Evolutionary conservation across 2,797 vertebrate genomes (phyloP), one percentile per base, ranked within the genome.

Genomic region (Eutrigla gurnardus): DNA sequence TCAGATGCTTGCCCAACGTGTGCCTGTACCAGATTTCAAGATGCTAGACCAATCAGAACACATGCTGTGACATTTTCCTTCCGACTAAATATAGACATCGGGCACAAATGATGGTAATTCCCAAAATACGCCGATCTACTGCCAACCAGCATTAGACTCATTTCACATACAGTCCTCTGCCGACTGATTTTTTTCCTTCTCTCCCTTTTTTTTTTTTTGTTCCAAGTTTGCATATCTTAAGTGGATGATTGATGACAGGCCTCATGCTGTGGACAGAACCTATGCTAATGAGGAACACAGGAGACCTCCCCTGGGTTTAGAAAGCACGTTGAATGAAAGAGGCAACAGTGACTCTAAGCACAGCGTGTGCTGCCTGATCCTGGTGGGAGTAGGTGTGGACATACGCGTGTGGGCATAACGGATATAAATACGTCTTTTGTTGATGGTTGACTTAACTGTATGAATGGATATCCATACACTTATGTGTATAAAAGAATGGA

Each of bases 281-380:
- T 90, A 91, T 91, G 90, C 84, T 92, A 92, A 92, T 90, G 76
- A 87, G 75, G 63, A 84, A 65, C 73, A 84, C 75, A 37, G 59
- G 69, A 70, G 78, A 52, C 52, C 76, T 88, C 89, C 86, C 82
- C 59, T 70, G 88, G 86, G 79, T 81, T 69, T 81, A 62, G 53
- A 81, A 74, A 74, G 78, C 78, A 49, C 61, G 79, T 58, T 83
- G 77, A 74, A 75, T 58, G 33, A 70, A 80, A 40, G 39, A 78
- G 74, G 78, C 62, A 79, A 70, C 73, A 64, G 67, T 53, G 70
- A 73, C 69, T 73, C 47, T 0, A 6, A 65, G 57, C 70, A 66
- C 75, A 80, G 76, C 18, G 5, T 81, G 73, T 18, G 18, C 62
- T 53, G 57, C 39, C 60, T 58, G 37, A 46, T 57, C 60, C 52